These are phyloP conservation scores for Syngnathus acus DNA, from an alignment of 2,797 vertebrate species.

Conservation along the genomic window DNA sequence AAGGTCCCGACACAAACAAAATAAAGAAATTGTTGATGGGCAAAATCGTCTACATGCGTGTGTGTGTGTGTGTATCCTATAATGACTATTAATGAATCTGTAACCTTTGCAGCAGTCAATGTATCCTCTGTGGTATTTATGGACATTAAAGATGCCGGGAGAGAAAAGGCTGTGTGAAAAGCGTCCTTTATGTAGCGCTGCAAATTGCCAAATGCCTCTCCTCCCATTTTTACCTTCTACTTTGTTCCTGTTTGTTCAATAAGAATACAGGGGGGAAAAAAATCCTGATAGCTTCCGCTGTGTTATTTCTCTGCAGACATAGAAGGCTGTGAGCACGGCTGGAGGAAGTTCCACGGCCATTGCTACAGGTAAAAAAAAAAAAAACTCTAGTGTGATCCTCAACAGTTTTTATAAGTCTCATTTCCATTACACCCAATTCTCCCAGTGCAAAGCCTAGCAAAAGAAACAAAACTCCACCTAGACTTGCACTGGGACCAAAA, in stretches of 20 bases:
- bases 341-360: constrained; percentile 96
- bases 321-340: constrained; percentile 88
- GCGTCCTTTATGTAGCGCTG: constrained; percentile 31
- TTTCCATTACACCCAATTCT: too few species aligned
- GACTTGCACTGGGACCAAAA: too few species aligned
- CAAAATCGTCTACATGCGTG: background rate
- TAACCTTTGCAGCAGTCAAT: constrained; percentile 58
- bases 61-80: constrained; percentile 15
- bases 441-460: too few species aligned
- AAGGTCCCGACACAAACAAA: constrained; percentile 1
- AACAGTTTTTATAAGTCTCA: too few species aligned
- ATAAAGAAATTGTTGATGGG: background rate
- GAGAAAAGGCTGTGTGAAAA: constrained; percentile 37
- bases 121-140: constrained; percentile 54
- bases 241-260: constrained; percentile 1
- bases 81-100: constrained; percentile 62
- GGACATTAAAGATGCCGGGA: constrained; percentile 55
- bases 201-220: constrained; percentile 23
- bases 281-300: background rate
- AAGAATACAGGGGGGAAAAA: background rate
- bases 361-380: constrained; percentile 74
- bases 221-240: constrained; percentile 37
- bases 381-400: background rate
- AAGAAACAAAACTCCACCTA: too few species aligned
- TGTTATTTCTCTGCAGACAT: constrained; percentile 70